Evolutionary conservation across 2,113 vertebrate species (phyloP), one percentile per base, ranked within the genome.

Genomic region (Physeter macrocephalus): DNA sequence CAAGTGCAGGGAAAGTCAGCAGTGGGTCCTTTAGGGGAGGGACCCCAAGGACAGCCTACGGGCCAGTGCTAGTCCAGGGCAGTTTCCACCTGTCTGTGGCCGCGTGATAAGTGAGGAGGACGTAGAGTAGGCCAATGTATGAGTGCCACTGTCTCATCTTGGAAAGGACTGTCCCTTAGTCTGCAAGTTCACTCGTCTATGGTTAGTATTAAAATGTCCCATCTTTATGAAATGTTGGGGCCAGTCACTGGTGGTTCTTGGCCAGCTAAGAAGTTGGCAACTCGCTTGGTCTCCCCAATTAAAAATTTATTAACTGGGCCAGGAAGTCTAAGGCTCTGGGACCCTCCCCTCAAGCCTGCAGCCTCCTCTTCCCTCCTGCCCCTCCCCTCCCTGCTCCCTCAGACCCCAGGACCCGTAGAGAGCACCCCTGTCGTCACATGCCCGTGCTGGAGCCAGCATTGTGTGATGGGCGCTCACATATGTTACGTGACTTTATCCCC

Each of bases 391-490:
- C 27, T 78, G 15, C 9, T 8, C 36, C 41, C 31, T 66, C 5
- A 18, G 43, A 20, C 29, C 27, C 20, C 86, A 49, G 9, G 20
- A 8, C 80, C 14, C 57, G 36, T 6, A 41, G 36, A 8, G 2
- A 7, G 46, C 36, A 27, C 27, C 31, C 29, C 21, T n/a, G 0
- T 14, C 31, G n/a, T 20, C 31, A 21, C 0, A 5, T 8, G 18
- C 11, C 11, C 46, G 46, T 57, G 0, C 0, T 29, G 27, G 41
- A 29, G 39, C 20, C 17, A 36, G 8, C 34, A 1, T 27, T 5
- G 11, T 43, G 31, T 21, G 15, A 12, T n/a, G 14, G 36, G 34
- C 11, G 1, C 27, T 21, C 46, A 0, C 0, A 0, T 29, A 3
- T 31, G 46, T 34, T 39, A 23, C 1, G 25, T 62, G 67, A 7